Conservation (phyloP, 2,113 vertebrate species). For the Phyllostomus discolor region DNA sequence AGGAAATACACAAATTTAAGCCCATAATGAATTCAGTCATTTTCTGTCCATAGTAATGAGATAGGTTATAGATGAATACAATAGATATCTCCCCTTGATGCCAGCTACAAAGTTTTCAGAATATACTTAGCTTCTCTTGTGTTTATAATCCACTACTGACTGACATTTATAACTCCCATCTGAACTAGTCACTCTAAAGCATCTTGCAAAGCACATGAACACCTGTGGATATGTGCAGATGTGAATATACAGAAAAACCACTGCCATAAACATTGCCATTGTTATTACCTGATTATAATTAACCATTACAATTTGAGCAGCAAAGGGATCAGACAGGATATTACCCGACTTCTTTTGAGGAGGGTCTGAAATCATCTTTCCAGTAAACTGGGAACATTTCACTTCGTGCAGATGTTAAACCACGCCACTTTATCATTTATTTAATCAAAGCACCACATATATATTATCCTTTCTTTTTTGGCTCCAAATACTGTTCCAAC, state of each 20-base stretch:
- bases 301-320: neutral
- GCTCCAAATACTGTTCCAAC: neutral
- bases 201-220: neutral
- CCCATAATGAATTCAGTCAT: neutral
- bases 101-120: conserved; percentile 1
- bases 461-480: neutral
- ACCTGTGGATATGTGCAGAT: neutral
- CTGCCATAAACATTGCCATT: neutral
- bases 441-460: neutral
- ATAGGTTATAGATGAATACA: neutral
- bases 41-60: neutral
- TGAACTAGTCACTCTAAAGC: neutral
- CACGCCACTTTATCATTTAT: neutral
- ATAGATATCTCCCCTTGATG: neutral
- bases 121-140: neutral
- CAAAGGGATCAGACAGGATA: neutral
- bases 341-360: neutral
- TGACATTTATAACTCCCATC: neutral
- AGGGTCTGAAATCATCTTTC: neutral
- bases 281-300: neutral
- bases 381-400: neutral
- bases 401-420: neutral
- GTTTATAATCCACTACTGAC: neutral
- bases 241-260: neutral
- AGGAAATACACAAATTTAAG: neutral